A percentile compares a stretch with the other conserved stretches of the same genome.
Evolutionary conservation across 53 echinoderm and acorn worm species (phyloP).

Genomic region (Hippasteria phrygiana): DNA sequence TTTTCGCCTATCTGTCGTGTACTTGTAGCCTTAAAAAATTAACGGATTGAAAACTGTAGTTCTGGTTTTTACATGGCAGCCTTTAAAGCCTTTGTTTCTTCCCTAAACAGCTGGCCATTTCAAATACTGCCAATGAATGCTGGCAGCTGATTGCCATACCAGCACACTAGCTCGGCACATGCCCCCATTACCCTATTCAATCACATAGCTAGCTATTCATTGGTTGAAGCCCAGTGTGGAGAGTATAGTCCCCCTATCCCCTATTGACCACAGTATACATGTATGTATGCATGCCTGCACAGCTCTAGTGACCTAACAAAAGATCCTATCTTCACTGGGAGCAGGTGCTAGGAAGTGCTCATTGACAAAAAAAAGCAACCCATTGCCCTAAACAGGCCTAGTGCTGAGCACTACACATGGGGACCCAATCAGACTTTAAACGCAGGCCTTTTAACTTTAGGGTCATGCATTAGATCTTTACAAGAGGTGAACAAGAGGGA

Average conservation of each 20-base stretch:
- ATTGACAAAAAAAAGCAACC: background rate
- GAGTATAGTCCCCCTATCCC: background rate
- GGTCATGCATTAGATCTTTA: conserved; percentile 17
- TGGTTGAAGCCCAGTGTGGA: background rate
- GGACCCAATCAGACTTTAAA: conserved; percentile 27
- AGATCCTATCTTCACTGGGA: conserved; percentile 28
- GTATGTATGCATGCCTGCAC: conserved; percentile 62
- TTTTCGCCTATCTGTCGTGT: no score
- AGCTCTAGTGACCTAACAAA: conserved; percentile 35
- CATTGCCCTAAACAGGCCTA: background rate
- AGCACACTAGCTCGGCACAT: background rate
- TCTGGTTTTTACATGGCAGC: background rate
- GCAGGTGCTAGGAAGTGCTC: conserved; percentile 54
- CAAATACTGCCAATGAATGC: background rate
- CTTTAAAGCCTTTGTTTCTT: conserved; percentile 8
- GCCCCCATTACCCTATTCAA: background rate
- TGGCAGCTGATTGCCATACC: conserved; percentile 18
- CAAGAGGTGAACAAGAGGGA: background rate
- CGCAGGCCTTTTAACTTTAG: conserved; percentile 1
- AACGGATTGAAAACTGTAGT: background rate
- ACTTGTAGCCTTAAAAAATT: no score
- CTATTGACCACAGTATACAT: conserved; percentile 55
- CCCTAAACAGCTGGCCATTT: conserved; percentile 28
- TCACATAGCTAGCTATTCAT: background rate
- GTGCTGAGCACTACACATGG: background rate